Base-by-base conservation (phyloP, 2,797 vertebrate genomes). In the Emydoidea blandingii region DNA sequence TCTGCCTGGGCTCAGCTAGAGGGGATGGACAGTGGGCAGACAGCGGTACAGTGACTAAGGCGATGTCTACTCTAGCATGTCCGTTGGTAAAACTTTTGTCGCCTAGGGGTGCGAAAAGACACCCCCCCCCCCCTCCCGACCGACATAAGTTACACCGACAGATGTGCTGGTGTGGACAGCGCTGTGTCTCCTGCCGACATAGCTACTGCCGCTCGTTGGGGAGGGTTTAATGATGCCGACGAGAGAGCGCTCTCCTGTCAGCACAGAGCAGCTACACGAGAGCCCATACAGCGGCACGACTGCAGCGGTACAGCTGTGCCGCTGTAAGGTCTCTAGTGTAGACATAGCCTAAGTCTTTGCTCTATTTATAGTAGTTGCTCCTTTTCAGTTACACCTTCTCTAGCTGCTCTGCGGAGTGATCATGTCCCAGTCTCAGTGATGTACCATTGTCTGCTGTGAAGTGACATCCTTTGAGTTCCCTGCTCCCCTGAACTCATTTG, bases 311-410 rank as follows among this genome's bases (percentile, higher is more conserved):
- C 27, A 57, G 27, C 27, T 6, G 11, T 29, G 12, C 56, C 5
- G 11, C 56, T 57, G 56, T 29, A 29, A 57, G 27, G 3, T 57
- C 56, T 57, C 56, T 57, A 57, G 56, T 57, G 56, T 29, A 57
- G 25, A 57, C 25, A 29, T 12, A 29, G 11, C 56, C 12, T 3
- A 29, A 29, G 56, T 29, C 56, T 44, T 27, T 25, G 88, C 83
- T 82, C 54, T 86, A 12, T 76, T 74, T 23, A 14, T 23, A 74
- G 44, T 27, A 74, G 23, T 44, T 84, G 49, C 49, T 96, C 5
- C 1, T 94, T 94, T 84, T 84, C 91, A 80, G 54, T 65, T 50
- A 15, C 92, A 95, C 54, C 93, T 93, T 52, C 78, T 65, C n/a
- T 90, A 90, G 74, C 85, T 93, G 86, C 50, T 88, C 44, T 92